Evolutionary conservation across 1,140 invertebrate genomes (phyloP), one percentile per base, ranked within the genome.

Genomic region (Leptonema lineaticorne): DNA sequence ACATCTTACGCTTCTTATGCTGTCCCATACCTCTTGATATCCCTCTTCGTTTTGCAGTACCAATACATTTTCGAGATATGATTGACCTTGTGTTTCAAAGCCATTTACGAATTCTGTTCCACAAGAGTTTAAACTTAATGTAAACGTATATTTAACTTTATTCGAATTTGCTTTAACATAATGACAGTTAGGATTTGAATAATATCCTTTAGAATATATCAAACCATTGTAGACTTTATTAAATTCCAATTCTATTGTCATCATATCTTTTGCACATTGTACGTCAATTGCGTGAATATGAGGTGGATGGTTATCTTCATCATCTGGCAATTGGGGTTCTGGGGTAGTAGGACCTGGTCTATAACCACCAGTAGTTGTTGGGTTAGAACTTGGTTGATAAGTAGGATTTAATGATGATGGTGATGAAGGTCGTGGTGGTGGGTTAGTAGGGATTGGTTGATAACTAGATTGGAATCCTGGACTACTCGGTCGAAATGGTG

Each of bases 21-120:
- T 90, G 74, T 93, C 91, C 91, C 91, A 93, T 0, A 91, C 87
- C 82, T 92, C 90, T 78, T 92, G 89, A 71, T 92, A 90, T 5
- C 90, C 91, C 1, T 86, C 85, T 75, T 93, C 91, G 73, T 92
- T 91, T 82, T 89, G 91, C 1, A 93, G 77, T 26, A 94, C 90
- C 6, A 94, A 76, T 4, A 92, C 87, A 74, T 92, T 92, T 75
- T 94, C 91, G 60, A 94, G 78, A 74, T 92, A 93, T 0, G 91
- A 89, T 73, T 91, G 87, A 11, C 89, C 90, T 74, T 87, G 82
- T 9, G 87, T 89, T 67, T 89, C 85, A 70, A 91, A 91, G 59
- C 89, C 87, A 73, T 92, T 92, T 73, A 92, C 86, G 75, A 92
- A 92, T 77, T 91, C 87, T 0, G 91, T 91, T 24, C 92, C 92